Conservation (phyloP, 2,797 vertebrate genomes). For the Sebastes baramenuke region DNA sequence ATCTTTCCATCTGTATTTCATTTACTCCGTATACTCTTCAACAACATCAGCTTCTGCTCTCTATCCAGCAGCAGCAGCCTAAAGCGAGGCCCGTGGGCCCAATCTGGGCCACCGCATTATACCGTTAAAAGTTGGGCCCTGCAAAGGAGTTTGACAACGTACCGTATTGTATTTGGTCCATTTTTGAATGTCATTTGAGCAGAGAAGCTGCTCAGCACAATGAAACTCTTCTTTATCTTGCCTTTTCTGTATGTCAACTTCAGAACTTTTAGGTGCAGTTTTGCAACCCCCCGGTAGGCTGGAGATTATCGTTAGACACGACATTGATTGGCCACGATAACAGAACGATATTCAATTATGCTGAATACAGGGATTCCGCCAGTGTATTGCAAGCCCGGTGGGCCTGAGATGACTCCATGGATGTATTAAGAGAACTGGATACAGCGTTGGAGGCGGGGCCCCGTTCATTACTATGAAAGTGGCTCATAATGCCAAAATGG, state of each 20-base stretch:
- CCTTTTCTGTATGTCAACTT: not conserved
- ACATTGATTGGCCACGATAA: too few relatives aligned
- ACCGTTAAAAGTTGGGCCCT: constrained; percentile 25
- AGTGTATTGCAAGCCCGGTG: too few relatives aligned
- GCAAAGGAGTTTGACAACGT: constrained; percentile 27
- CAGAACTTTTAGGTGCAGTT: not conserved
- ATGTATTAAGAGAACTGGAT: too few relatives aligned
- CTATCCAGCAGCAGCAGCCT: constrained; percentile 27
- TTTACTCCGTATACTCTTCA: constrained; percentile 18
- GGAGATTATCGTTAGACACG: too few relatives aligned
- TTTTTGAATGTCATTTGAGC: constrained; percentile 10
- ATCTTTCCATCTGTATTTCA: constrained; percentile 28
- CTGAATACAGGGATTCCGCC: too few relatives aligned
- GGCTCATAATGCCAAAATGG: too few relatives aligned
- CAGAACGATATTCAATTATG: too few relatives aligned
- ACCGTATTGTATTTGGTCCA: constrained; percentile 15
- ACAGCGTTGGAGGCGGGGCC: too few relatives aligned
- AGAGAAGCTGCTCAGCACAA: not conserved
- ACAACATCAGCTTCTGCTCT: constrained; percentile 35
- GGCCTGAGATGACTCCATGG: too few relatives aligned
- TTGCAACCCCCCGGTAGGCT: not conserved
- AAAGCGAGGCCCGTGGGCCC: constrained; percentile 38
- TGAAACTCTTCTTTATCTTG: not conserved
- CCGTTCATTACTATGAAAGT: too few relatives aligned
- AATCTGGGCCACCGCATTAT: constrained; percentile 39